Evolutionary conservation across 2,888 invertebrate species (phyloP).

Genomic region (Cephalotes varians): DNA sequence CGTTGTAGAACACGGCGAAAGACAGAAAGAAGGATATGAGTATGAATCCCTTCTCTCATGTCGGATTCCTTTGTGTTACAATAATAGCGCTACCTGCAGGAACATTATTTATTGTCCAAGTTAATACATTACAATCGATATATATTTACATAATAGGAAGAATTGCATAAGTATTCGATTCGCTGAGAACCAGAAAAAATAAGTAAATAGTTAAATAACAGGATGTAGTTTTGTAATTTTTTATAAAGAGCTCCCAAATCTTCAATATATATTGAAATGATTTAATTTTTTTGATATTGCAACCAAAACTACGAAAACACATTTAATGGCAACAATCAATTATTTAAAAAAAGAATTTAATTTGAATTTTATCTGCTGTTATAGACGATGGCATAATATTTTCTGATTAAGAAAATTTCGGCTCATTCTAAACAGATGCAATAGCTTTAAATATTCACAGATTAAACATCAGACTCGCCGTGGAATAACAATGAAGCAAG

Average conservation of each 20-base stretch:
- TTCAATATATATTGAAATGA: not conserved
- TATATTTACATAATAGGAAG: not conserved
- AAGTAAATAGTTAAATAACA: not conserved
- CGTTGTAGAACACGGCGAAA: constrained; percentile 29
- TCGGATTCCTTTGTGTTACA: constrained; percentile 26
- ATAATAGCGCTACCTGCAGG: constrained; percentile 11
- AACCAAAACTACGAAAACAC: not conserved
- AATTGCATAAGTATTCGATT: not conserved
- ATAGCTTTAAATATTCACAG: constrained; percentile 9
- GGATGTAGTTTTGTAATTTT: not conserved
- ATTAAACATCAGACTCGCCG: not conserved
- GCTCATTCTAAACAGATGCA: not conserved
- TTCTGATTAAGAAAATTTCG: not conserved
- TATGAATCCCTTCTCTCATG: constrained; percentile 18
- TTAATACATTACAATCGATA: constrained; percentile 2
- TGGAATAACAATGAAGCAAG: constrained; percentile 22
- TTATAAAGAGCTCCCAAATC: not conserved
- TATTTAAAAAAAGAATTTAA: not conserved
- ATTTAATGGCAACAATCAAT: constrained; percentile 1
- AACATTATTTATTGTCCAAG: not conserved
- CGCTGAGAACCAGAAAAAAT: not conserved
- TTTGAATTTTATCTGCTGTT: not conserved
- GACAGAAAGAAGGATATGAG: constrained; percentile 22
- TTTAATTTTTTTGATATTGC: not conserved
- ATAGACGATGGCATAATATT: not conserved